A percentile compares a stretch with the other conserved stretches of the same genome.
These are phyloP conservation scores for Leucophenga varia DNA, from an alignment of 1,140 invertebrate genomes.

Conservation along the genomic window DNA sequence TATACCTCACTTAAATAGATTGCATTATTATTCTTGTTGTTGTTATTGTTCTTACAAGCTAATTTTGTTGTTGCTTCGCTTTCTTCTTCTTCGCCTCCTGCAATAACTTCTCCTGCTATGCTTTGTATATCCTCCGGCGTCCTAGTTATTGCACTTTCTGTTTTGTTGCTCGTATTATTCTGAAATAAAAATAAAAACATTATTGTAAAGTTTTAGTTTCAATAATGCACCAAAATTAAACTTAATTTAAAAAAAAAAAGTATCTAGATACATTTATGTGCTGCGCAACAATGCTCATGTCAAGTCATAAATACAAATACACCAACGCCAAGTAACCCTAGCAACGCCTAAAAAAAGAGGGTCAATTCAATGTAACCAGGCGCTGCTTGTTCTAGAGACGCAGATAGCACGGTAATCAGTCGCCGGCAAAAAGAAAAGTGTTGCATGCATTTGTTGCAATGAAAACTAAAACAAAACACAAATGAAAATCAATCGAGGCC, in stretches of 20 bases:
- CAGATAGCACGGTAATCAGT: constrained; percentile 17
- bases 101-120: constrained; percentile 3
- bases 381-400: constrained; percentile 11
- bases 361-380: too few relatives aligned
- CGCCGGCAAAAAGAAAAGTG: constrained; percentile 49
- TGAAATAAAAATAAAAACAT: constrained; percentile 20
- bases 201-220: constrained; percentile 14
- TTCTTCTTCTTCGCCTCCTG: constrained; percentile 23
- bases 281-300: too few relatives aligned
- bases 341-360: constrained; percentile 1
- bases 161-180: too few relatives aligned
- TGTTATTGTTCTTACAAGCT: not conserved
- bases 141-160: constrained; percentile 9
- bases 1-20: constrained; percentile 45
- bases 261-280: not conserved
- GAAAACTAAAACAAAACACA: constrained; percentile 24
- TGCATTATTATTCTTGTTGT: constrained; percentile 1
- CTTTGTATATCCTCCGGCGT: constrained; percentile 4
- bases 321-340: not conserved
- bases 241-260: constrained; percentile 6
- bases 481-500: constrained; percentile 40
- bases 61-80: not conserved
- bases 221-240: constrained; percentile 22
- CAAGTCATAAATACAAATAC: not conserved
- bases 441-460: too few relatives aligned